Evolutionary conservation across 2,797 vertebrate genomes (phyloP).

Genomic region (Protonibea diacanthus): DNA sequence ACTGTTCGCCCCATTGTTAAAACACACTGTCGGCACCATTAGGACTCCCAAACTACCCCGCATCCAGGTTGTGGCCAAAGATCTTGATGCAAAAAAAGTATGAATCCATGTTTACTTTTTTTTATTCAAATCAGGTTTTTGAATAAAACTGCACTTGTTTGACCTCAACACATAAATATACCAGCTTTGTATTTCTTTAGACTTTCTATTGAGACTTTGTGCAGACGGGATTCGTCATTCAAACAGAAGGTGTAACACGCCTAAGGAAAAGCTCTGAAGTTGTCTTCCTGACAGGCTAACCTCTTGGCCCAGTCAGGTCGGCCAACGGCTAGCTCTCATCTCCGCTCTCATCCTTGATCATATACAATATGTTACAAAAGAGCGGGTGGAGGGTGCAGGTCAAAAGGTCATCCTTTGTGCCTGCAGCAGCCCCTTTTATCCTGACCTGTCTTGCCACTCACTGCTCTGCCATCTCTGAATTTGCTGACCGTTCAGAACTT

Average conservation of each 20-base stretch:
- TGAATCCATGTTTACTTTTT: not conserved
- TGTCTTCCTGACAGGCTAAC: conserved; percentile 49
- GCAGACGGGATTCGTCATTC: conserved; percentile 28
- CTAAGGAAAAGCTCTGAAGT: conserved; percentile 26
- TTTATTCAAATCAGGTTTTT: not conserved
- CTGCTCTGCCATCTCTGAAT: conserved; percentile 29
- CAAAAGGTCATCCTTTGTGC: conserved; percentile 39
- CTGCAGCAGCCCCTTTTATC: conserved; percentile 51
- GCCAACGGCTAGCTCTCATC: conserved; percentile 48
- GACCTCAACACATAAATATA: conserved; percentile 13
- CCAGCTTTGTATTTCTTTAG: conserved; percentile 10
- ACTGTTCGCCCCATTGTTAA: conserved; percentile 62
- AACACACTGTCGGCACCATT: conserved; percentile 58
- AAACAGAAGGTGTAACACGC: not conserved
- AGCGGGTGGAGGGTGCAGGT: conserved; percentile 40
- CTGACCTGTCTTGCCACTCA: conserved; percentile 9
- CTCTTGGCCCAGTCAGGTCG: conserved; percentile 41
- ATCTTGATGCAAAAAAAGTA: not conserved
- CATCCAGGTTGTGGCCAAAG: not conserved
- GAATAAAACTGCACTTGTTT: not conserved
- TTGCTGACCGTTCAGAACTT: conserved; percentile 54
- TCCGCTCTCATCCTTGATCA: conserved; percentile 67
- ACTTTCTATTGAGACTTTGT: conserved; percentile 32
- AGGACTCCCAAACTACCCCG: conserved; percentile 13
- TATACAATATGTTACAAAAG: conserved; percentile 51